Evolutionary conservation across 92 coral and sea anemone genomes (phyloP), one percentile per base, ranked within the genome.

Genomic region (Blastomussa wellsi): DNA sequence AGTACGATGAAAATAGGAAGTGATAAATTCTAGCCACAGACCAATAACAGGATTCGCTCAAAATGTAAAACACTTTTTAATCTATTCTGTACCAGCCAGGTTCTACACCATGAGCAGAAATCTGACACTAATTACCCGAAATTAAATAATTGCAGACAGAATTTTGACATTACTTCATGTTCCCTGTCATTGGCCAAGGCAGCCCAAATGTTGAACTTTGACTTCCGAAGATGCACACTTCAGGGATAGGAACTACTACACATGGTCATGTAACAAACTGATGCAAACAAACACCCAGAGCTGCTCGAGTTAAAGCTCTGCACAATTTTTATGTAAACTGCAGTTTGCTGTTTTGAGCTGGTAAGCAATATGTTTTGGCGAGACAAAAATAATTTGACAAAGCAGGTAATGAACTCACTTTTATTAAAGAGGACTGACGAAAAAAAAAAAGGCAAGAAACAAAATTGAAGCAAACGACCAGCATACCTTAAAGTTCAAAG

Each of bases 401-500:
- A 32, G n/a, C 29, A 31, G 20, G 42, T 57, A 42, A 2, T 42
- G 2, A 73, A 73, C 16, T 41, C n/a, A 1, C 10, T 31, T 49
- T 76, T 76, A 48, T 48, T 76, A 5, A 32, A n/a, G 22, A 52
- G 64, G 44, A 49, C 11, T 20, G 66, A 48, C 24, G 20, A 28
- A 28, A 31, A 31, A 76, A n/a, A n/a, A n/a, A n/a, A n/a, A n/a
- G n/a, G n/a, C 47, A 8, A 0, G 39, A 51, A 76, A 52, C 37
- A 76, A 51, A 76, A 67, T 67, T 52, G 44, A 52, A 51, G 6
- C 35, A 74, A 5, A 73, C 29, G 44, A 17, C 33, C 42, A 76
- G 31, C 79, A 59, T 76, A 76, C 80, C 80, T 76, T 53, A 76
- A n/a, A 52, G 38, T 67, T 67, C 19, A 5, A 22, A 14, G 24